Base-by-base conservation (phyloP, 2,888 invertebrate species). In the Tiliacea citrago region DNA sequence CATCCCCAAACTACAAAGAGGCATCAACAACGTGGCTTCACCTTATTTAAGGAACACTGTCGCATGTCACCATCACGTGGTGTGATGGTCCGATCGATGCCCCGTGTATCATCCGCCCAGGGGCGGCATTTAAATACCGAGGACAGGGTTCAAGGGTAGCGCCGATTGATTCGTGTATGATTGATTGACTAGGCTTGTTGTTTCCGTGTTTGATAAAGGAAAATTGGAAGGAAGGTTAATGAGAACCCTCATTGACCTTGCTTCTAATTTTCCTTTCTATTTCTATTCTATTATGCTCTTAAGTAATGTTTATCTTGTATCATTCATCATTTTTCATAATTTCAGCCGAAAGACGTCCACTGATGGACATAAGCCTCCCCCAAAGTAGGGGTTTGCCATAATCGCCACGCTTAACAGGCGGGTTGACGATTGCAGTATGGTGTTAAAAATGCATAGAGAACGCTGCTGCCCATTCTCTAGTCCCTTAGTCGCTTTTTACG, bases 111-210 rank as follows among this genome's bases (percentile, higher is more conserved):
- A 79, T 67, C 65, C 51, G n/a, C 61, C 58, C 67, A 66, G 68
- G 83, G 83, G 79, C 55, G 69, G 75, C 45, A 62, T 83, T 77
- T 66, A 42, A 83, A 65, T 68, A 57, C 73, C 70, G 63, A 83
- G 85, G 80, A 42, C 87, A 69, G 39, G 74, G 85, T 87, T 86
- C 86, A 86, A 86, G 87, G 87, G 53, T 77, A 68, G 29, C 6
- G 7, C 8, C 69, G 58, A 84, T 78, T 80, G 87, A 80, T 85
- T 84, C 71, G 47, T 51, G 60, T 75, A 69, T 81, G 82, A 82
- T 75, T 75, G 68, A 84, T 84, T 58, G 67, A 29, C 39, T 29
- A 12, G 68, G 35, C 42, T 58, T 24, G 47, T 72, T 57, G 67
- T 65, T 84, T 84, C 82, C 82, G 71, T 63, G 65, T 81, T 69